Evolutionary conservation across 2,888 invertebrate species (phyloP).

Genomic region (Synanthedon formicaeformis): DNA sequence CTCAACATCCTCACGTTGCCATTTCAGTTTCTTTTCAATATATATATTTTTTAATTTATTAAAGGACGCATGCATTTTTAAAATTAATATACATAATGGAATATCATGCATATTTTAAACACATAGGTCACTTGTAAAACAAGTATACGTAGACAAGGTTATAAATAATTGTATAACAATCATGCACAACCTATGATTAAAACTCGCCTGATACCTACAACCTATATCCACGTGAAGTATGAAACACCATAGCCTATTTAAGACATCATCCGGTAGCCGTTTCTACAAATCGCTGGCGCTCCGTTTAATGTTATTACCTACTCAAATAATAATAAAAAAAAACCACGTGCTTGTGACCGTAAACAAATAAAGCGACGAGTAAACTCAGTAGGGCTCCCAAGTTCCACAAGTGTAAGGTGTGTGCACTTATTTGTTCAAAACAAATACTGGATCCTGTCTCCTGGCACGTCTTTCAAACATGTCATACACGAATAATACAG

Average conservation of each 20-base stretch:
- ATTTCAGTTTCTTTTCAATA: no score
- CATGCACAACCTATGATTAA: not conserved
- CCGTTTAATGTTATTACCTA: no score
- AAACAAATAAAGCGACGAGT: slow-evolving; percentile 35
- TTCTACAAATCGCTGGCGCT: not conserved
- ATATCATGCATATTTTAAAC: no score
- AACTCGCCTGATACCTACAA: not conserved
- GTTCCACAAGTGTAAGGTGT: slow-evolving; percentile 9
- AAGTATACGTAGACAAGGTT: no score
- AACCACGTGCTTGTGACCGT: slow-evolving; percentile 41
- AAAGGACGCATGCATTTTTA: no score
- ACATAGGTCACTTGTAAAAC: no score
- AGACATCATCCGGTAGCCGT: not conserved
- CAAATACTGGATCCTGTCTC: slow-evolving; percentile 49
- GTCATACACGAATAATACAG: slow-evolving; percentile 36
- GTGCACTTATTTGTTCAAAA: slow-evolving; percentile 37
- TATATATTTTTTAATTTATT: no score
- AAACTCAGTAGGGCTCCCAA: slow-evolving; percentile 29
- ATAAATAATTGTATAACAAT: no score
- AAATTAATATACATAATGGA: no score
- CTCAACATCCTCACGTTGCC: no score
- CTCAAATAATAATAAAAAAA: no score
- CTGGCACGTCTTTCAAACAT: slow-evolving; percentile 37
- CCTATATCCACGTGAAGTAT: not conserved
- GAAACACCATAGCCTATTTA: not conserved